Base-by-base conservation (phyloP, 1,140 invertebrate species). In the Philopotamus ludificatus region DNA sequence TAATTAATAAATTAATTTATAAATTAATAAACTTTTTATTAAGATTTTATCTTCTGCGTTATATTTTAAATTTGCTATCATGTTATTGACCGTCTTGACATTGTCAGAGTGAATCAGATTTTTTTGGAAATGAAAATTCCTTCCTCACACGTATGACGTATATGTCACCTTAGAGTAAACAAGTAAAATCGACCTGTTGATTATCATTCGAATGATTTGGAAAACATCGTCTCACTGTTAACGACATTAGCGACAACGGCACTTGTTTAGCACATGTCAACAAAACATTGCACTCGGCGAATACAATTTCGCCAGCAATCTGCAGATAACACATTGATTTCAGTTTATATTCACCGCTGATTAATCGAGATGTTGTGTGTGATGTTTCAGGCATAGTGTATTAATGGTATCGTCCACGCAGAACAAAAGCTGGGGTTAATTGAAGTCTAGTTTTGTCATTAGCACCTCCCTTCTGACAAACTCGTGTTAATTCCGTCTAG, bases 381-480 rank as follows among this genome's bases (percentile, higher is more conserved):
- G 45, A 7, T n/a, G 7, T 8, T 15, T 22, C 23, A 23, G 9
- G 23, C 50, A n/a, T 8, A 53, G 23, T 21, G 7, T 21, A 22
- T 47, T 20, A 41, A 58, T 28, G 15, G 21, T 28, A 26, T 20
- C 42, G 34, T 45, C 57, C 44, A 60, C 25, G 42, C 2, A 23
- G 42, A 22, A 26, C 22, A 39, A 42, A 60, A 45, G 60, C 60
- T 22, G 44, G 63, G 65, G 65, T 67, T 67, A 67, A 67, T 67
- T 67, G 65, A 67, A 63, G 58, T 68, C 67, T 68, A 65, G 63
- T 65, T 65, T 58, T 49, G 63, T 62, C 21, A 55, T 68, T 68
- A 68, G 22, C 67, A 68, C 67, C 53, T 65, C 28, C 41, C 57
- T 57, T 63, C 63, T 68, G 50, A 60, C 58, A 54, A 58, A 55